A percentile compares a stretch with the other conserved stretches of the same genome.
These are phyloP conservation scores for Zapus hudsonius DNA, from an alignment of 2,113 vertebrate species.

Conservation along the genomic window DNA sequence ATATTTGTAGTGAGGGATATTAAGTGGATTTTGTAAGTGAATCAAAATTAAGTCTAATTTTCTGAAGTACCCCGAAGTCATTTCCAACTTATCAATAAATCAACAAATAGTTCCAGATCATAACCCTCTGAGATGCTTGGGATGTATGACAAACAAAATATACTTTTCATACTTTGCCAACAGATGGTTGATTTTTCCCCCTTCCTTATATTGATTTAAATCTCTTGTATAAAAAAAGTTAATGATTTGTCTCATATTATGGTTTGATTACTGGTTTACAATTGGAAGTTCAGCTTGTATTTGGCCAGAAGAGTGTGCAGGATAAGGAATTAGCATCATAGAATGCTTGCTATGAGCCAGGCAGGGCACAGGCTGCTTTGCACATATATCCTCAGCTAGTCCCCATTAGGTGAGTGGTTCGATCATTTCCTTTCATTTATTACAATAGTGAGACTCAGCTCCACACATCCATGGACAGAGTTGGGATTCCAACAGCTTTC, in stretches of 20 bases:
- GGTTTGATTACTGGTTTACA: constrained; percentile 16
- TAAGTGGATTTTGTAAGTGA: constrained; percentile 46
- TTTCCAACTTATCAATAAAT: constrained; percentile 51
- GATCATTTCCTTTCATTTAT: constrained; percentile 26
- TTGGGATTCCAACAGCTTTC: background rate
- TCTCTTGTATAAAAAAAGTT: background rate
- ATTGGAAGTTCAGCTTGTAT: background rate
- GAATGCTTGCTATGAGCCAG: background rate
- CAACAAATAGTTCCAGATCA: background rate
- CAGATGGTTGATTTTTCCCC: background rate
- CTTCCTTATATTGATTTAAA: background rate
- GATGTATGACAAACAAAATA: background rate
- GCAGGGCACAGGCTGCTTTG: background rate
- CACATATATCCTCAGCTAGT: constrained; percentile 22
- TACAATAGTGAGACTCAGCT: constrained; percentile 10
- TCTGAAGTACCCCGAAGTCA: constrained; percentile 29
- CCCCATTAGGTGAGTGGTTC: background rate
- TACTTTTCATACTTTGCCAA: constrained; percentile 14
- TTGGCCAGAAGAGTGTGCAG: constrained; percentile 6
- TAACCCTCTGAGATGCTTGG: background rate
- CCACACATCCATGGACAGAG: background rate
- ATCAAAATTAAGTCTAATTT: constrained; percentile 37
- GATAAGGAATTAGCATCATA: background rate
- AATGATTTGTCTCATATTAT: constrained; percentile 9
- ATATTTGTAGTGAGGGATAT: constrained; percentile 56